These are phyloP conservation scores for Morphnarchus princeps DNA, from an alignment of 2,113 vertebrate genomes.

Conservation along the genomic window DNA sequence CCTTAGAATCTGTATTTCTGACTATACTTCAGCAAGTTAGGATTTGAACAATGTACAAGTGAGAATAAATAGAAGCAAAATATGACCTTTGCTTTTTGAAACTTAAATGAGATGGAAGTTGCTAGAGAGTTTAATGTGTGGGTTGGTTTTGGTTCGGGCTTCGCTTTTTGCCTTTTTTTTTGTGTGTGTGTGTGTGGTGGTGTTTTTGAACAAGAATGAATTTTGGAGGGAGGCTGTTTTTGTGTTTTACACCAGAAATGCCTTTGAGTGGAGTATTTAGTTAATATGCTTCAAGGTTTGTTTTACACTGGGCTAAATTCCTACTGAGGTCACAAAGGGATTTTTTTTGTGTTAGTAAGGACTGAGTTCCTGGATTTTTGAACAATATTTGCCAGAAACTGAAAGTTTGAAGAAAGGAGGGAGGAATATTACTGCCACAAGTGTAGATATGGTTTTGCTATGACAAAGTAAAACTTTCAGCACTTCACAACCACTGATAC, in stretches of 20 bases:
- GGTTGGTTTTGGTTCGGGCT: not conserved
- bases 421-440: not conserved
- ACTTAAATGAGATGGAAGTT: not conserved
- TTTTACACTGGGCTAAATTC: not conserved
- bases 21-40: not conserved
- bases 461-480: not conserved
- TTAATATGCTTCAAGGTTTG: not conserved
- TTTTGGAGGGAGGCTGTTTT: not conserved
- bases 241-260: not conserved
- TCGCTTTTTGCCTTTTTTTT: not conserved
- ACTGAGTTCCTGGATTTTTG: not conserved
- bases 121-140: not conserved
- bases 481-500: not conserved
- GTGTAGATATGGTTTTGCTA: not conserved
- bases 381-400: not conserved
- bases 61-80: not conserved
- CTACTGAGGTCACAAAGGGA: not conserved
- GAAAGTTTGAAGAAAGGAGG: not conserved
- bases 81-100: not conserved
- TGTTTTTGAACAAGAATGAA: not conserved
- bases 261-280: not conserved
- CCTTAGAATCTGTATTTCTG: not conserved
- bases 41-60: not conserved
- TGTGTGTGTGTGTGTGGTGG: not conserved
- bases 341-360: not conserved